These are phyloP conservation scores for Drosophila prolongata DNA, from an alignment of 2,888 invertebrate species.

Conservation along the genomic window DNA sequence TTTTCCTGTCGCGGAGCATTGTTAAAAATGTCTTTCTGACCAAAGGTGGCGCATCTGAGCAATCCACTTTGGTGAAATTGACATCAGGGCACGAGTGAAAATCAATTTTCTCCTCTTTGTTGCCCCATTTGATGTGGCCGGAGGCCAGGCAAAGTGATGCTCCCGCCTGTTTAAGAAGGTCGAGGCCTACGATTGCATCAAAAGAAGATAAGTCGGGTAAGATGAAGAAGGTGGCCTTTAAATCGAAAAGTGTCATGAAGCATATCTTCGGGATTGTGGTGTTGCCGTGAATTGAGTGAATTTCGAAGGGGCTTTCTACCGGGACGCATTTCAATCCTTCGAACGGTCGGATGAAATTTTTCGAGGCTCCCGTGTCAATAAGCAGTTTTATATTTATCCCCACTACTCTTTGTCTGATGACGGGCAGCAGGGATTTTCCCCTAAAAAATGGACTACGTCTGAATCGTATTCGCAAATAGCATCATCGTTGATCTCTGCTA, in stretches of 20 bases:
- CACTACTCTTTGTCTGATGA: neutral
- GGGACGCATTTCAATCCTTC: slow-evolving; percentile 1
- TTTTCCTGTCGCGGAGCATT: neutral
- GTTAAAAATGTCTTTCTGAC: neutral
- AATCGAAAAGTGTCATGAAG: neutral
- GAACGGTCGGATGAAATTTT: neutral
- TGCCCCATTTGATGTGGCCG: neutral
- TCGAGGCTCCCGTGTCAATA: neutral
- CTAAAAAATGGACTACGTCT: neutral
- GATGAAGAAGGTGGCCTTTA: neutral
- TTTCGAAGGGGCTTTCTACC: neutral
- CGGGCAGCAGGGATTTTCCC: neutral
- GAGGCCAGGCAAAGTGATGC: neutral
- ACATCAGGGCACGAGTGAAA: neutral
- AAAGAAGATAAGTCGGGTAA: neutral
- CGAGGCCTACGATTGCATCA: neutral
- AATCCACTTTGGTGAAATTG: neutral
- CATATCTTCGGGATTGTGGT: too few species aligned
- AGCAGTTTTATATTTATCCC: neutral
- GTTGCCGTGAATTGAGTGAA: neutral
- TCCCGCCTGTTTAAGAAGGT: neutral
- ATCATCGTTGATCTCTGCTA: neutral
- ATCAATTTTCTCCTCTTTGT: neutral
- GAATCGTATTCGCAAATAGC: neutral
- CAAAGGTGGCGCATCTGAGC: neutral